These are phyloP conservation scores for Pseudomyrmex dendroicus DNA, from an alignment of 1,140 invertebrate species.

Conservation along the genomic window DNA sequence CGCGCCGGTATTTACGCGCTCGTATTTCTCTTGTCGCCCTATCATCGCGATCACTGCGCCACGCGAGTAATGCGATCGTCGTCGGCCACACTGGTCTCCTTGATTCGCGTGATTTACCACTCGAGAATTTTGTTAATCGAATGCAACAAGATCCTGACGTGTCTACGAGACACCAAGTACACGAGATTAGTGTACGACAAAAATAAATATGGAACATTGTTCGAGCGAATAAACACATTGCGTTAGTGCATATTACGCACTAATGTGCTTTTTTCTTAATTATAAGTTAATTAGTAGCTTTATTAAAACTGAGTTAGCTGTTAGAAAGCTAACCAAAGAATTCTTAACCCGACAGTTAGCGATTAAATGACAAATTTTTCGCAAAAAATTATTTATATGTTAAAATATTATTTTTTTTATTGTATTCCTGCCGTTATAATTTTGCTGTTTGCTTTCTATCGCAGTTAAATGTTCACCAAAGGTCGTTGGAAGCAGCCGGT, in stretches of 20 bases:
- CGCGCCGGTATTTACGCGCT: constrained; percentile 61
- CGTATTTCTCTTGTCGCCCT: constrained; percentile 63
- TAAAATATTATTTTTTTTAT: too few relatives aligned
- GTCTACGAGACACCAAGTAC: background rate
- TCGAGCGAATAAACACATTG: background rate
- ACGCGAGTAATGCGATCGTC: constrained; percentile 66
- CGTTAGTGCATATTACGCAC: background rate
- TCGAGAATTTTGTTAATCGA: constrained; percentile 46
- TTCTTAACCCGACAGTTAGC: too few relatives aligned
- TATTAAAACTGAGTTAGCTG: too few relatives aligned
- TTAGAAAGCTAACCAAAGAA: too few relatives aligned
- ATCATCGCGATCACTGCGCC: constrained; percentile 59
- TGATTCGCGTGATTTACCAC: constrained; percentile 27
- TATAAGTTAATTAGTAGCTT: too few relatives aligned
- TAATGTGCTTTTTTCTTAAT: background rate
- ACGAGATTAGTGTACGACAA: background rate
- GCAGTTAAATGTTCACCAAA: constrained; percentile 84
- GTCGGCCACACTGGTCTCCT: constrained; percentile 33
- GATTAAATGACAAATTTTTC: too few relatives aligned
- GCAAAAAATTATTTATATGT: too few relatives aligned
- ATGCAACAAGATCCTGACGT: background rate
- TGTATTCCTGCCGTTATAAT: too few relatives aligned
- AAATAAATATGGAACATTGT: constrained; percentile 5
- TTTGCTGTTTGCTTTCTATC: constrained; percentile 64
- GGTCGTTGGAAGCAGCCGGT: constrained; percentile 82